Evolutionary conservation across 2,888 invertebrate species (phyloP), one percentile per base, ranked within the genome.

Genomic region (Hydrotaea cyrtoneurina): DNA sequence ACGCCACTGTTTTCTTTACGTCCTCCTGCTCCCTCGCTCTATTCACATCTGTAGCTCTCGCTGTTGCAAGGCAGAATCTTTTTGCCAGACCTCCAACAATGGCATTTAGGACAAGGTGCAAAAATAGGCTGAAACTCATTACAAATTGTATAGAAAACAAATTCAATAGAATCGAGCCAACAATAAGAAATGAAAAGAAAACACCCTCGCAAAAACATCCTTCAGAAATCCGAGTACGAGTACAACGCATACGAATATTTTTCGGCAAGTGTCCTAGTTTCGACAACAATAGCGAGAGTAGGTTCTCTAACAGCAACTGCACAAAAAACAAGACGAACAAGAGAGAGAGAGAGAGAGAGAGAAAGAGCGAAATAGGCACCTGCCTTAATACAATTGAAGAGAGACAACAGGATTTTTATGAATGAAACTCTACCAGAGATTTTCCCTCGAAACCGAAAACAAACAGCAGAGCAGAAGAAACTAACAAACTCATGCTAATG

Each of bases 71-170:
- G 43, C 26, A 53, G 46, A 74, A 69, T 43, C 75, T 57, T 79
- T 39, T 82, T 80, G 31, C 78, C 43, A n/a, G 43, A 50, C 26
- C 80, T 39, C 19, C 1, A 39, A 86, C 83, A 82, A 82, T 73
- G 72, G 73, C 81, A 11, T 77, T 59, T 81, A n/a, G 85, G 79
- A 72, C 90, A 91, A 91, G 90, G 91, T 91, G 91, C 91, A 91
- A 91, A 91, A 90, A 88, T 90, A 87, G 90, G 89, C 89, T 86
- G 88, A 83, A 82, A 79, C 82, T 82, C 55, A 69, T 80, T 82
- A 62, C 73, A 77, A 74, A 62, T 76, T 83, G 72, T 74, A 39
- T 69, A 81, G 23, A 78, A 71, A 78, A 74, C 36, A 84, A 76
- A 57, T 62, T 50, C 50, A 50, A 50, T n/a, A n/a, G 50, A 50